These are phyloP conservation scores for Pseudomyrmex flavicornis DNA, from an alignment of 1,140 invertebrate species.

Conservation along the genomic window DNA sequence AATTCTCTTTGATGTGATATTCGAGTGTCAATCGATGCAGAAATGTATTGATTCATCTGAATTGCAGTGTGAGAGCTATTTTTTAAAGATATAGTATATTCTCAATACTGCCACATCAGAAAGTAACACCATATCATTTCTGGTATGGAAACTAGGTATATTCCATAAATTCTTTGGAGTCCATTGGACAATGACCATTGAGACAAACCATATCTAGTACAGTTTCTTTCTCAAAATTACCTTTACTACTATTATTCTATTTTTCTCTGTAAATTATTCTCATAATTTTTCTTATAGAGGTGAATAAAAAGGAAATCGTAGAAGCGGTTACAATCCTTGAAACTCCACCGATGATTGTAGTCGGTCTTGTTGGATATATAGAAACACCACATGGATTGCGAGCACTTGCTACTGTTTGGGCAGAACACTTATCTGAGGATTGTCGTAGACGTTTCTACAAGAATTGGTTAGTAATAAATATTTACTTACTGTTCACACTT, in stretches of 20 bases:
- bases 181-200: conserved; percentile 88
- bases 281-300: conserved; percentile 88
- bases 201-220: conserved; percentile 90
- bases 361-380: conserved; percentile 99
- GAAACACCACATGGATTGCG: conserved; percentile 98
- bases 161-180: conserved; percentile 89
- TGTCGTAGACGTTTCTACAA: conserved; percentile 99
- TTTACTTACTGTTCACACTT: background rate
- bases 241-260: too few species aligned
- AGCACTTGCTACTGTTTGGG: conserved; percentile 98
- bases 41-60: conserved; percentile 68
- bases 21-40: conserved; percentile 66
- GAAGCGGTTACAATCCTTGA: conserved; percentile 99
- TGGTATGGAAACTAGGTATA: conserved; percentile 87
- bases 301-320: conserved; percentile 99
- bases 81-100: conserved; percentile 75
- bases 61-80: conserved; percentile 82
- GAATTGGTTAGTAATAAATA: conserved; percentile 94
- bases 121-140: conserved; percentile 83
- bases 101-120: conserved; percentile 75
- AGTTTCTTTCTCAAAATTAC: conserved; percentile 72
- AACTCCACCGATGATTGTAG: conserved; percentile 98
- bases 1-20: conserved; percentile 55
- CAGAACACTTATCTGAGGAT: conserved; percentile 99
- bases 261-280: background rate